Evolutionary conservation across 1,140 invertebrate genomes (phyloP), one percentile per base, ranked within the genome.

Genomic region (Zaprionus africanus): DNA sequence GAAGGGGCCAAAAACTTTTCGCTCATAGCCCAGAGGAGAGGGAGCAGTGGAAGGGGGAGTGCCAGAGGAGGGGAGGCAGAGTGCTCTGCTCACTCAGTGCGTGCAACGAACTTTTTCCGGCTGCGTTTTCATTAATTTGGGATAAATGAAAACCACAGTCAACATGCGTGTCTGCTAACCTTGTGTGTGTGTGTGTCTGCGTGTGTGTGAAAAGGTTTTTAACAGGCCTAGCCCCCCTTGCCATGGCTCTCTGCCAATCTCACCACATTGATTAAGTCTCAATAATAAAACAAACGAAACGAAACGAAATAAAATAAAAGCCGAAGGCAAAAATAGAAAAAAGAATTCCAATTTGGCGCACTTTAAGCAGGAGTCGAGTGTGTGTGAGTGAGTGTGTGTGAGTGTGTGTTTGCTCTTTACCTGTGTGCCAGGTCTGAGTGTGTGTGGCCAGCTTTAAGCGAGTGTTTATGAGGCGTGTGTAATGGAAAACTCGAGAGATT

Each of bases 131-230:
- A 83, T 83, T 83, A 83, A 83, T 81, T 83, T 81, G 76, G 78
- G 81, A 81, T 82, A 82, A 82, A 82, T 80, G 72, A 82, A 82
- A 82, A 80, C 71, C 78, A 75, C 68, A 78, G 75, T 75, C 78
- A 46, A 65, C 68, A 78, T 75, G 72, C 72, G 66, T 70, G 72
- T 75, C 66, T 75, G 53, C 54, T 26, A 6, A 17, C 13, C 53
- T 19, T 38, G 34, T 51, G 31, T 46, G 13, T 49, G 34, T n/a
- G 28, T 36, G 22, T 69, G 59, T 24, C 41, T 76, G 41, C 71
- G 53, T 60, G 53, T 76, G 43, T 60, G 62, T 72, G 57, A 59
- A 76, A 73, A 66, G 63, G 75, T 61, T 76, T 60, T 72, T 28
- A 53, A 34, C 54, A 26, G 51, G 17, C 49, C 43, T 19, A 31